Base-by-base conservation (phyloP, 2,113 vertebrate genomes). In the Gambusia affinis region DNA sequence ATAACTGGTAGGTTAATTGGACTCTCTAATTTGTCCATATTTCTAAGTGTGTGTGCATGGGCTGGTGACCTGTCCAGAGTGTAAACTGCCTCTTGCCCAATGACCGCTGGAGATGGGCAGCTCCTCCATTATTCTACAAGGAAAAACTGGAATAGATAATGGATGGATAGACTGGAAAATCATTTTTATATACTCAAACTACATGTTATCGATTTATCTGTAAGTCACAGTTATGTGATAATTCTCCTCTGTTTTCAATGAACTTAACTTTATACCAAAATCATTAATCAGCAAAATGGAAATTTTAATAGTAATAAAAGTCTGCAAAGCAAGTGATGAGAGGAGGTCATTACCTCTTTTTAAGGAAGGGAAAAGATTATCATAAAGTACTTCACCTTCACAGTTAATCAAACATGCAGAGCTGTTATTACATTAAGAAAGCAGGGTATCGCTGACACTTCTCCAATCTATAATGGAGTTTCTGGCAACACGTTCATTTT, bases 231-330 rank as follows among this genome's bases (percentile, higher is more conserved):
- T 76, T 75, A 68, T 1, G 19, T 24, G 60, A 22, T 30, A 22
- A 29, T 63, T 31, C 15, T 8, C 8, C 30, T 33, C 31, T 8
- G 1, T 47, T 47, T 47, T 80, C 72, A 77, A 73, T 89, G 69
- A 88, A 57, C 29, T 73, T 67, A 77, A 83, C 77, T 89, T 87
- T 62, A 86, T 78, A 84, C 76, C 29, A 65, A 60, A 47, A 74
- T 47, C 14, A 19, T 15, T 47, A 57, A 90, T 78, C 76, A 81
- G 81, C 85, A 73, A 90, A 91, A 89, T 89, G 67, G 83, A 62
- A 85, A n/a, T 19, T 19, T 47, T 19, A 6, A 47, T 19, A 47
- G 14, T 17, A 47, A 19, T 17, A 47, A 17, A 47, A 19, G 35
- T 69, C 42, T 68, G 70, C 57, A 60, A 39, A 60, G 31, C 44